Evolutionary conservation across 2,888 invertebrate species (phyloP).

Genomic region (Tipula unca): DNA sequence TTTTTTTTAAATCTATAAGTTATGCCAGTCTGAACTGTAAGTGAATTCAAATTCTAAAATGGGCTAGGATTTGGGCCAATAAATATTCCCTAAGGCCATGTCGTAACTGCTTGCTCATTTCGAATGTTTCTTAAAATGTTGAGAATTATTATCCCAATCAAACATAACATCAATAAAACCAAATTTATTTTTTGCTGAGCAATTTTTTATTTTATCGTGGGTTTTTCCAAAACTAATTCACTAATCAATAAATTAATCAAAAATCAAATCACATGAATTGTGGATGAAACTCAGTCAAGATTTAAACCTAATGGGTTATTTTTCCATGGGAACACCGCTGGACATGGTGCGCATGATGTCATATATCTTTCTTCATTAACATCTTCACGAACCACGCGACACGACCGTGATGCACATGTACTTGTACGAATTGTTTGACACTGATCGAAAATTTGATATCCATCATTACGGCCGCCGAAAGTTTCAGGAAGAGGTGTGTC

Average conservation of each 20-base stretch:
- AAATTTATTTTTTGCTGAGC: too few relatives aligned
- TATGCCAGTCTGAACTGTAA: too few relatives aligned
- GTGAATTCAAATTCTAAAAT: too few relatives aligned
- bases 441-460: conserved; percentile 28
- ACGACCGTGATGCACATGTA: conserved; percentile 31
- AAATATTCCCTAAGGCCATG: too few relatives aligned
- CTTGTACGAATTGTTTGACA: conserved; percentile 32
- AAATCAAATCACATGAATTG: not conserved
- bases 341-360: conserved; percentile 44
- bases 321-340: conserved; percentile 48
- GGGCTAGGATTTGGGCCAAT: too few relatives aligned
- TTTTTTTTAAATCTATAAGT: too few relatives aligned
- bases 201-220: not conserved
- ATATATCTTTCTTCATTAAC: conserved; percentile 42
- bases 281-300: not conserved
- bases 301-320: conserved; percentile 41
- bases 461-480: conserved; percentile 26
- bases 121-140: too few relatives aligned
- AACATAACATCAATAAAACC: too few relatives aligned
- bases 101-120: too few relatives aligned
- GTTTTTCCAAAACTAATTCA: not conserved
- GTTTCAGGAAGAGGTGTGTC: not conserved
- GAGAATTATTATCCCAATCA: too few relatives aligned
- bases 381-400: conserved; percentile 33
- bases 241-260: not conserved